These are phyloP conservation scores for Acanthisitta chloris DNA, from an alignment of 2,113 vertebrate genomes.

Conservation along the genomic window DNA sequence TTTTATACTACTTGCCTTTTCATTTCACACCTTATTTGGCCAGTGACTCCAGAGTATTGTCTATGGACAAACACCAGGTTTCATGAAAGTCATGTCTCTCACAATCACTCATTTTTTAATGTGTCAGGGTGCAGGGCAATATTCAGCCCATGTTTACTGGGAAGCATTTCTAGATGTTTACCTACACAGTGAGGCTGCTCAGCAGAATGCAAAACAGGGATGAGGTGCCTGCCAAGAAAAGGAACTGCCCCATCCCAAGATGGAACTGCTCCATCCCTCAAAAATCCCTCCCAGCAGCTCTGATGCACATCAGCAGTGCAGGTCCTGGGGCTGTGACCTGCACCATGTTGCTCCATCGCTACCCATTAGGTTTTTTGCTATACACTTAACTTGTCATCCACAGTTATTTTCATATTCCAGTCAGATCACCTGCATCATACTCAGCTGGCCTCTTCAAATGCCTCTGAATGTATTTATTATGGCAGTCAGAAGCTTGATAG, in stretches of 20 bases:
- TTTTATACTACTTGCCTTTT: background rate
- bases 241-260: background rate
- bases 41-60: background rate
- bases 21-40: background rate
- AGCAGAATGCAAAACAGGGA: background rate
- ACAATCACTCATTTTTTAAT: background rate
- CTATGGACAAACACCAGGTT: background rate
- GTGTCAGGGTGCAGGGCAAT: background rate
- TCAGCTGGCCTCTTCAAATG: background rate
- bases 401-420: background rate
- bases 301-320: background rate
- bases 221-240: background rate
- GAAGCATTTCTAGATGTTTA: background rate
- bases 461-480: background rate
- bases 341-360: background rate
- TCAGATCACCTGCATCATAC: background rate
- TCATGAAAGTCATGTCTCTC: background rate
- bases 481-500: background rate
- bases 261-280: background rate
- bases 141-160: background rate
- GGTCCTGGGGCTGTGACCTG: background rate
- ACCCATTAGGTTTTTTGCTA: background rate
- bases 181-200: background rate
- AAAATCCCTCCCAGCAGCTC: background rate
- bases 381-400: background rate